Evolutionary conservation across 1,140 invertebrate species (phyloP), one percentile per base, ranked within the genome.

Genomic region (Trypoxylus dichotomus): DNA sequence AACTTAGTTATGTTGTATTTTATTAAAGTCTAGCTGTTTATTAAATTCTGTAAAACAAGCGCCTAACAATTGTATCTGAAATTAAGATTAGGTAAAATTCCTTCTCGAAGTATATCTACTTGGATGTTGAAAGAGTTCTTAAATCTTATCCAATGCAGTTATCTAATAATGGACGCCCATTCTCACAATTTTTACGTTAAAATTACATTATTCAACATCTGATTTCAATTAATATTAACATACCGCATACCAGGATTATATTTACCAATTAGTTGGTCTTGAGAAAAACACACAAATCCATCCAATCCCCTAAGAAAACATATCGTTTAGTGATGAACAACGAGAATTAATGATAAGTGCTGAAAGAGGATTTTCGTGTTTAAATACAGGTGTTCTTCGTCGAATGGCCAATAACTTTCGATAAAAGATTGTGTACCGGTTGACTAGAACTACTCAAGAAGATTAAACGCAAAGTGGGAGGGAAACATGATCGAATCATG

Each of bases 361-460:
- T 63, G 60, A 63, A 63, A 63, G 60, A 63, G 60, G 60, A 63
- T 63, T 63, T 63, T 63, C 60, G 21, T 63, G 60, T 63, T 63
- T 63, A 24, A 63, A 63, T 63, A 63, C 60, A 63, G 60, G 60
- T 63, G 60, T 63, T 63, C 21, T 27, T 21, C 19, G 60, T 25
- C 21, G 60, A 63, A 63, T 3, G 60, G 60, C n/a, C 60, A 63
- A 63, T 63, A 63, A 63, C 25, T 63, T 63, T 19, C 60, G 60
- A 63, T 63, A 63, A 63, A 63, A 63, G 60, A 63, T 63, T 63
- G 21, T 63, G 25, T 27, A 63, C 19, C 60, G 21, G 60, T 27
- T 27, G 60, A 63, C 19, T n/a, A 63, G 60, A 63, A 19, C 47
- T 63, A 63, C 60, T 63, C 60, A 63, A 27, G 60, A 3, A 63